Evolutionary conservation across 2,113 vertebrate species (phyloP), one percentile per base, ranked within the genome.

Genomic region (Hydropotes inermis): DNA sequence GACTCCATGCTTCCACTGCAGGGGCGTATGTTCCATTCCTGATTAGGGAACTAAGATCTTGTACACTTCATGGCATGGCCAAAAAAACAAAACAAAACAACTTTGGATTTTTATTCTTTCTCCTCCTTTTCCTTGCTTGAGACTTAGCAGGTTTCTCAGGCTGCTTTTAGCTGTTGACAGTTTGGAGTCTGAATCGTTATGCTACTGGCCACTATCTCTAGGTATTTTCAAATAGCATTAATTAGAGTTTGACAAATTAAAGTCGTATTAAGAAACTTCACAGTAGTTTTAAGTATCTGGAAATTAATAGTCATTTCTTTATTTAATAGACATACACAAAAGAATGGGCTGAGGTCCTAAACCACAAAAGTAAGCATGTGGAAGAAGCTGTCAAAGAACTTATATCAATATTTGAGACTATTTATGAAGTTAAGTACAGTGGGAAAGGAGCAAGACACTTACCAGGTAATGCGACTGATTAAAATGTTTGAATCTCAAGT

Each of bases 371-470:
- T 94, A 98, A 87, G 94, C 98, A 95, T 4, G 33, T 99, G 91
- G 99, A 99, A 97, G 98, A 98, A 97, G 99, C 99, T 52, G 99
- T 99, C 84, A 98, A 97, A 94, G 99, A 99, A 95, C 96, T 99
- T 58, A 87, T 98, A 79, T 88, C 93, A 86, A 50, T 99, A 79
- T 99, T 99, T 97, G 98, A 98, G 87, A 88, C 92, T 33, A 97
- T 99, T 98, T 98, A 99, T 83, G 98, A 98, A 96, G 98, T 98
- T 78, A 98, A 98, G 78, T 4, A 95, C 82, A 28, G 61, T 87
- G 98, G 91, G 81, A 98, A 98, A 92, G 0, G 55, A 28, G 16
- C 25, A 67, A 98, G 96, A 87, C 74, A 85, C 1, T 3, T 10
- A n/a, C 7, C 94, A 97, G 98, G 98, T 98, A 98, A 96, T 15